A percentile compares a stretch with the other conserved stretches of the same genome.
These are phyloP conservation scores for Tetragnatha montana DNA, from an alignment of 2,888 invertebrate genomes.

Conservation along the genomic window DNA sequence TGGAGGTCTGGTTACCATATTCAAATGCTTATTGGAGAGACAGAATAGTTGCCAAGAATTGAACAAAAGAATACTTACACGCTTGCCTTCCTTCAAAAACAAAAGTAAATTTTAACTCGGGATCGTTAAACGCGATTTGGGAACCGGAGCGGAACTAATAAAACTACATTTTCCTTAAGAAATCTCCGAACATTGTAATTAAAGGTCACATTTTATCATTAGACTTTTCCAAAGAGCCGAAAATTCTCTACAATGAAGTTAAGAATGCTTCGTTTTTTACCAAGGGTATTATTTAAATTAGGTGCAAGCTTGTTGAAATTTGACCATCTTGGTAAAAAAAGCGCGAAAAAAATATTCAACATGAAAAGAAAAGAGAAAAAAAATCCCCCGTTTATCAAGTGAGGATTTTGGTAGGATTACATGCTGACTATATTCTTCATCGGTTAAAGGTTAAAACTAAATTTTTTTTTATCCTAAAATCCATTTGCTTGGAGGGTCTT, in stretches of 20 bases:
- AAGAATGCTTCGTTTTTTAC: slow-evolving; percentile 4
- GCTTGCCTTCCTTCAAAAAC: background rate
- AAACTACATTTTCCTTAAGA: background rate
- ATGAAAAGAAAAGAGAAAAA: background rate
- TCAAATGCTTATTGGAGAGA: no score
- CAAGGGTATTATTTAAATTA: slow-evolving; percentile 42
- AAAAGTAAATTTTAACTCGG: background rate
- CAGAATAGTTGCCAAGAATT: no score
- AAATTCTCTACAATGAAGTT: slow-evolving; percentile 4
- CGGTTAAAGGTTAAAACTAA: slow-evolving; percentile 2
- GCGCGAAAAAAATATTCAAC: background rate
- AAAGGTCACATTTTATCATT: slow-evolving; percentile 17
- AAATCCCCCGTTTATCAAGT: background rate
- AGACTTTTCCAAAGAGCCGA: slow-evolving; percentile 3
- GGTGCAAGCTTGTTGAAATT: slow-evolving; percentile 23
- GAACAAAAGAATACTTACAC: no score
- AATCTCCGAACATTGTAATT: slow-evolving; percentile 17
- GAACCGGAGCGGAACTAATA: slow-evolving; percentile 17
- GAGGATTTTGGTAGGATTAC: slow-evolving; percentile 25
- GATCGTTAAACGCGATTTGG: background rate
- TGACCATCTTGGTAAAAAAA: slow-evolving; percentile 9
- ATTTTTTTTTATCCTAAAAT: no score
- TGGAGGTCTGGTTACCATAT: no score
- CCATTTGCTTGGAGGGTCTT: no score
- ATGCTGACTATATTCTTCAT: background rate